Evolutionary conservation across 2,797 vertebrate genomes (phyloP).

Genomic region (Galago senegalensis): DNA sequence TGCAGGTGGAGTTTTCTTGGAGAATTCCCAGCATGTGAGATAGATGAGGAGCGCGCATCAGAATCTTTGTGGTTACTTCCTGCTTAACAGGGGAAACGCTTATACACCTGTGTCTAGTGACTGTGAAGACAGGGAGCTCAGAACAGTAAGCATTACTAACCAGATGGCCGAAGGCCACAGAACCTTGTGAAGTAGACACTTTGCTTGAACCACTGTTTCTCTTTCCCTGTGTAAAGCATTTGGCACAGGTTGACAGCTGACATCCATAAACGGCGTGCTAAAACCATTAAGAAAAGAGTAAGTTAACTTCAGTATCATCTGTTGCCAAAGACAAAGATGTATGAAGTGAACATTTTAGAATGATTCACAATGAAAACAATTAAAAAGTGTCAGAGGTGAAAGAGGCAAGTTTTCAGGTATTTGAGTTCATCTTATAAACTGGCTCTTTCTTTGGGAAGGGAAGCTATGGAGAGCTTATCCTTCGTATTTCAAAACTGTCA

Average conservation of each 20-base stretch:
- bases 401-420: neutral
- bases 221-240: neutral
- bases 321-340: slow-evolving; percentile 20
- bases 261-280: neutral
- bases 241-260: neutral
- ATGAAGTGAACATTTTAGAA: slow-evolving; percentile 12
- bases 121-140: neutral
- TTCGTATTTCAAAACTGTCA: neutral
- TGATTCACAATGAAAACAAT: neutral
- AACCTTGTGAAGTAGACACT: neutral
- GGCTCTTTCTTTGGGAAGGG: neutral
- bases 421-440: slow-evolving; percentile 17
- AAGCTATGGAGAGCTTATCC: neutral
- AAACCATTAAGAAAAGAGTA: slow-evolving; percentile 39
- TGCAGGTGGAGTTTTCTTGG: neutral
- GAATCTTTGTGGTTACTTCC: neutral
- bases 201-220: neutral
- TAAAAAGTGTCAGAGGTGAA: neutral
- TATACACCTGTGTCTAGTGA: neutral
- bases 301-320: neutral
- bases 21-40: neutral
- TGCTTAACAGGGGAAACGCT: neutral
- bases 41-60: neutral
- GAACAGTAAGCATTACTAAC: neutral
- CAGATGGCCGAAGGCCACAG: neutral